Evolutionary conservation across 1,140 invertebrate species (phyloP), one percentile per base, ranked within the genome.

Genomic region (Bombus breviceps): DNA sequence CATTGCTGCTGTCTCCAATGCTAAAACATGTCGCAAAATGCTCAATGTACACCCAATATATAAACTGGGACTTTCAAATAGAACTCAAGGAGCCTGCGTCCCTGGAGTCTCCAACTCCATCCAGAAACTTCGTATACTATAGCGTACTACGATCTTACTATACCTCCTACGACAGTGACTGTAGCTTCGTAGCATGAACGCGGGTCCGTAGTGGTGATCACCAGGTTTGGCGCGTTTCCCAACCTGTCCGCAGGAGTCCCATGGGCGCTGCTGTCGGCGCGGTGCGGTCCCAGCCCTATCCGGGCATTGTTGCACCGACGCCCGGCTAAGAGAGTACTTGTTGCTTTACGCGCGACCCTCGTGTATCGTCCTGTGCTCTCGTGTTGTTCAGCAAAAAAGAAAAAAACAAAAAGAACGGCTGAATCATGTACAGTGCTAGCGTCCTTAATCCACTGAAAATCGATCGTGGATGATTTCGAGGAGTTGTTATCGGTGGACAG

Each of bases 261-360:
- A 78, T 34, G 88, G 92, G 92, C 94, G 93, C 92, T 93, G 66
- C 43, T 37, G 73, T 94, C 92, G 92, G 77, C n/a, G 37, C 64
- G 68, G 83, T 91, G 81, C 90, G 90, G 91, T 91, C 91, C 87
- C 91, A 91, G 92, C 92, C 93, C 92, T 89, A 89, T 83, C 87
- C 87, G 86, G 88, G 93, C 93, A 94, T 94, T 95, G 93, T 94
- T 93, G 92, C 89, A 93, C 82, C 91, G 94, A 93, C 93, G 92
- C 90, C 92, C 92, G 94, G 86, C 90, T 92, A 89, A 88, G 89
- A 86, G 81, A 88, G 89, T 89, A 89, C 72, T 62, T 75, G 39
- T 53, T 57, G 53, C 59, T 57, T 83, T 25, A 28, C 59, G 88
- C 75, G 66, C 53, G 47, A 85, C 64, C 76, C 68, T 79, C 66